Conservation (phyloP, 2,888 invertebrate genomes). For the Napeogenes sylphis region DNA sequence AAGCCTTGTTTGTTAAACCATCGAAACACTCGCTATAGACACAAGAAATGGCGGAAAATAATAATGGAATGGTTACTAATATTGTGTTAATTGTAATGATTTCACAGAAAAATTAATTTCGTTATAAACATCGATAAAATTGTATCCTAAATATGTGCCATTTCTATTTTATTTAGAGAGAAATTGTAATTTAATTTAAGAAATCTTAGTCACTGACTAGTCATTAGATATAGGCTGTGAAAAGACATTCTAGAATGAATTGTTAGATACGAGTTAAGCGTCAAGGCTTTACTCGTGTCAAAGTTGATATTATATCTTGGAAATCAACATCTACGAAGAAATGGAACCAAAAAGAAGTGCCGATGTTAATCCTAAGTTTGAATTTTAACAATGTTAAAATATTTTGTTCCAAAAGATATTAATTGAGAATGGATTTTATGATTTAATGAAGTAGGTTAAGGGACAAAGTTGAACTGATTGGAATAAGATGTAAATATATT, state of each 20-base stretch:
- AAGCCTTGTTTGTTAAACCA: background rate
- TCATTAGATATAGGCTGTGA: slow-evolving; percentile 71
- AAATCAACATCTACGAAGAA: background rate
- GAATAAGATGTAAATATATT: slow-evolving; percentile 65
- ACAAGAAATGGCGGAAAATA: background rate
- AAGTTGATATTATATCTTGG: background rate
- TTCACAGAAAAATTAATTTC: background rate
- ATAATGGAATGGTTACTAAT: too few species aligned
- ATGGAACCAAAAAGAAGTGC: slow-evolving; percentile 12
- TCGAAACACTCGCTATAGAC: background rate
- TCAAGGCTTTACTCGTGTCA: slow-evolving; percentile 3
- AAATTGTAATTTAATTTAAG: slow-evolving; percentile 17
- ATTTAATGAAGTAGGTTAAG: slow-evolving; percentile 40
- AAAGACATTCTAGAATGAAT: slow-evolving; percentile 48
- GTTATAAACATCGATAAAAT: background rate
- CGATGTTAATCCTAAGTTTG: slow-evolving; percentile 1
- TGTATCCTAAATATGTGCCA: background rate
- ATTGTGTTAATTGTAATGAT: background rate
- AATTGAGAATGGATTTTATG: slow-evolving; percentile 8
- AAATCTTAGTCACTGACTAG: slow-evolving; percentile 57
- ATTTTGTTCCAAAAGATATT: slow-evolving; percentile 6
- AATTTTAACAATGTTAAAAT: slow-evolving; percentile 1
- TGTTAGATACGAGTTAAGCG: slow-evolving; percentile 8
- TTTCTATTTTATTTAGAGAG: slow-evolving; percentile 1
- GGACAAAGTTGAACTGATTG: slow-evolving; percentile 72